phyloP scores from a whole-genome alignment of 2,797 vertebrate species.

The Otolemur crassicaudatus region DNA sequence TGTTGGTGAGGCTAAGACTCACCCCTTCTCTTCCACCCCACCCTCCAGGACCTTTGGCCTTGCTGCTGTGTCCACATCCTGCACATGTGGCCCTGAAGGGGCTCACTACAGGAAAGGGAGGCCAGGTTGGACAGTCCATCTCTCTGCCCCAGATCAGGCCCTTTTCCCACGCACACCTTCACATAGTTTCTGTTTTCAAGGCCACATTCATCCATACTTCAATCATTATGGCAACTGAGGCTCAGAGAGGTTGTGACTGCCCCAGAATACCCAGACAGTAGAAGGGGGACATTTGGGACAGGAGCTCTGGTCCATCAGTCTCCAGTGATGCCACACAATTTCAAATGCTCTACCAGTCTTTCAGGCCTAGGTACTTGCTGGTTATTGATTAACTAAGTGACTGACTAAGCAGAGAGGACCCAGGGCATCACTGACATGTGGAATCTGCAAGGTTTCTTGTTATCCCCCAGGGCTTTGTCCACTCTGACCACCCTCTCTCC shows the following conservation, averaged over 20 bases:
- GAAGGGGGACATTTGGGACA: not conserved
- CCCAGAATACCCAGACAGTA: not conserved
- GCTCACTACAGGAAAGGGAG: not conserved
- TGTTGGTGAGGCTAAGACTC: no score
- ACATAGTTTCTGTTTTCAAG: not conserved
- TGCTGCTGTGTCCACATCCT: not conserved
- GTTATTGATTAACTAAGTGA: slow-evolving; percentile 54
- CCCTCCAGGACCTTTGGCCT: not conserved
- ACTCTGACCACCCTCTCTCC: not conserved
- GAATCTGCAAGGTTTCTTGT: slow-evolving; percentile 34
- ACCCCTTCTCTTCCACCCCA: not conserved
- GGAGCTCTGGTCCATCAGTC: not conserved
- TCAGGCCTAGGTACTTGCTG: not conserved
- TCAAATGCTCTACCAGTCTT: not conserved
- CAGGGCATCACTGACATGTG: slow-evolving; percentile 32
- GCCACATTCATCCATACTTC: not conserved
- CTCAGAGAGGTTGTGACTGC: not conserved
- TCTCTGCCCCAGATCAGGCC: not conserved
- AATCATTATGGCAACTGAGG: not conserved
- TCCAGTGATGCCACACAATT: not conserved
- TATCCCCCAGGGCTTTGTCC: not conserved
- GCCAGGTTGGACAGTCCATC: not conserved
- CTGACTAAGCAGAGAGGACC: slow-evolving; percentile 55
- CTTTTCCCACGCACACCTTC: not conserved
- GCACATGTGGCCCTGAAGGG: accelerated